Conservation (phyloP, 2,113 vertebrate species). For the Bagarius yarrelli region DNA sequence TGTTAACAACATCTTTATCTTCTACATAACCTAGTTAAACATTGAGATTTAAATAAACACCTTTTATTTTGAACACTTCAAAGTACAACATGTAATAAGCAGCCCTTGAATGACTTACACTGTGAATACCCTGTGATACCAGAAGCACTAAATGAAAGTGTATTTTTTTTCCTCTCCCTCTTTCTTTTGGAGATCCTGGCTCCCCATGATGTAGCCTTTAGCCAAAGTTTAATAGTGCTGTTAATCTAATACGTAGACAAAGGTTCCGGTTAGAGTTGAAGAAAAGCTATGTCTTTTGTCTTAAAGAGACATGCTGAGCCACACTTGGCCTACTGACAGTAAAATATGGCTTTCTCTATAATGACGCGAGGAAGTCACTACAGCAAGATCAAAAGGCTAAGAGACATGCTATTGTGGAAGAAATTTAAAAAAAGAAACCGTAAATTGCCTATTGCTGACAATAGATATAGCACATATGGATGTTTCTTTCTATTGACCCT, state of each 20-base stretch:
- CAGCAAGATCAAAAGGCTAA: conserved; percentile 55
- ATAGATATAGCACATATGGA: background rate
- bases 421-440: background rate
- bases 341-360: conserved; percentile 63
- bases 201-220: conserved; percentile 43
- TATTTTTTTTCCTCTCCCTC: conserved; percentile 46
- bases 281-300: conserved; percentile 49
- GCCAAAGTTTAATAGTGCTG: conserved; percentile 48
- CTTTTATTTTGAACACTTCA: background rate
- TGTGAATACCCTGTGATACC: conserved; percentile 41
- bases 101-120: conserved; percentile 45
- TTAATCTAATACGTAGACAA: conserved; percentile 47
- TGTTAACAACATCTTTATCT: background rate
- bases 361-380: conserved; percentile 59
- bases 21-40: background rate
- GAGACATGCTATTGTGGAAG: conserved; percentile 29
- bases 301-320: conserved; percentile 53
- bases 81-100: conserved; percentile 49
- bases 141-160: conserved; percentile 53
- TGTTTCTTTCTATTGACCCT: background rate
- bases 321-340: conserved; percentile 47
- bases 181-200: conserved; percentile 29
- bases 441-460: conserved; percentile 1
- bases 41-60: background rate
- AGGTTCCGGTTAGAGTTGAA: conserved; percentile 47